Evolutionary conservation across 2,113 vertebrate genomes (phyloP), one percentile per base, ranked within the genome.

Genomic region (Pyxicephalus adspersus): DNA sequence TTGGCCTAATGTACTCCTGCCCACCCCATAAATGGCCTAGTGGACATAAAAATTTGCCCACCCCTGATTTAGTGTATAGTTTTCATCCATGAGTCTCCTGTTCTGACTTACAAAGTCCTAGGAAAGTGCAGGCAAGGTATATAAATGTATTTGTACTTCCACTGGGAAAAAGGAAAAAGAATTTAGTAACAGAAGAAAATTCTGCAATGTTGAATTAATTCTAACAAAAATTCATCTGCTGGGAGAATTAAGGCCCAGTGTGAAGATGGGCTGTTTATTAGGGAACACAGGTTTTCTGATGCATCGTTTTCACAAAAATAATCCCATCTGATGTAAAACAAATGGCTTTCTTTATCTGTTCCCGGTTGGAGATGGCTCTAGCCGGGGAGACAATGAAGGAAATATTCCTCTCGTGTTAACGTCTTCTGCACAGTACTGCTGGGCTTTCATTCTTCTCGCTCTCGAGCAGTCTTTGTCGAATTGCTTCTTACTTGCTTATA

Each of bases 251-350:
- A 15, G 20, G 18, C 22, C 26, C 38, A 52, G 26, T 52, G 6
- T n/a, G 51, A 54, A 45, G 38, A 45, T 45, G 9, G 8, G 38
- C 38, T 15, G 15, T 45, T 45, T 45, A 45, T 45, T 45, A 23
- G 9, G 4, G 19, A 57, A 45, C 51, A 4, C 19, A 16, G 25
- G 26, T 20, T 55, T 31, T 65, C 75, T 57, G 50, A 22, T 51
- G 38, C 25, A 54, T 65, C 65, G 31, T 20, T 29, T 64, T 45
- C 15, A 20, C 38, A 64, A 34, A 70, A 65, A 55, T 54, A 60
- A 79, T 68, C 64, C 76, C 3, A 4, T 68, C 26, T 34, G 50
- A 63, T 52, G 50, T 66, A n/a, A 80, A 74, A 74, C 29, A 81
- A 51, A 55, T 60, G 16, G 25, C 58, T 68, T 68, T 34, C 76